A percentile compares a stretch with the other conserved stretches of the same genome.
Conservation (phyloP, 2,113 vertebrate genomes). For the Syngnathoides biaculeatus region DNA sequence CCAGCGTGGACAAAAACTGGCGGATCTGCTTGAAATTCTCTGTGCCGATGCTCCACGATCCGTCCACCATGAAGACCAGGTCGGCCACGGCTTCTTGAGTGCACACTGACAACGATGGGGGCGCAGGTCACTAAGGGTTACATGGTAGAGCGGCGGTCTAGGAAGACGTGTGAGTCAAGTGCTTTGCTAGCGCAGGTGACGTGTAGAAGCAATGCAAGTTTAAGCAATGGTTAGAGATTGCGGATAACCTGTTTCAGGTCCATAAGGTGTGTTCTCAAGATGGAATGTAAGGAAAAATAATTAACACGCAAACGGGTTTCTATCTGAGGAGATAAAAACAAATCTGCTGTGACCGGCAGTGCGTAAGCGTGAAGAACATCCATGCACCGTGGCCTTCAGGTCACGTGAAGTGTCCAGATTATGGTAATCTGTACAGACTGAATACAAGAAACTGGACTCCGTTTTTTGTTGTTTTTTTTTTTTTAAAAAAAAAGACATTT, state of each 20-base stretch:
- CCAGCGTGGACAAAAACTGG: constrained; percentile 82
- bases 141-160: background rate
- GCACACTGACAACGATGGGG: constrained; percentile 78
- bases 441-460: background rate
- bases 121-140: constrained; percentile 9
- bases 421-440: background rate
- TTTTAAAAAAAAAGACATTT: too few species aligned
- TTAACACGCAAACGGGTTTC: background rate
- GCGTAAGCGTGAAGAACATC: constrained; percentile 8
- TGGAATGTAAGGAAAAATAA: background rate
- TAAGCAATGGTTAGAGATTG: background rate
- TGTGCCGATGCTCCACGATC: constrained; percentile 82
- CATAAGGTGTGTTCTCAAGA: background rate
- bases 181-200: background rate
- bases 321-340: background rate
- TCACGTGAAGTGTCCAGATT: background rate
- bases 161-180: constrained; percentile 1
- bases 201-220: background rate
- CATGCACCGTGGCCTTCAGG: background rate
- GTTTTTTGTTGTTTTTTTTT: background rate
- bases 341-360: background rate
- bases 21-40: constrained; percentile 83
- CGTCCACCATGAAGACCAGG: constrained; percentile 92
- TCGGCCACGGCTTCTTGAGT: constrained; percentile 81
- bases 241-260: background rate